Conservation (phyloP, 2,797 vertebrate species). For the Ambastaia sidthimunki region DNA sequence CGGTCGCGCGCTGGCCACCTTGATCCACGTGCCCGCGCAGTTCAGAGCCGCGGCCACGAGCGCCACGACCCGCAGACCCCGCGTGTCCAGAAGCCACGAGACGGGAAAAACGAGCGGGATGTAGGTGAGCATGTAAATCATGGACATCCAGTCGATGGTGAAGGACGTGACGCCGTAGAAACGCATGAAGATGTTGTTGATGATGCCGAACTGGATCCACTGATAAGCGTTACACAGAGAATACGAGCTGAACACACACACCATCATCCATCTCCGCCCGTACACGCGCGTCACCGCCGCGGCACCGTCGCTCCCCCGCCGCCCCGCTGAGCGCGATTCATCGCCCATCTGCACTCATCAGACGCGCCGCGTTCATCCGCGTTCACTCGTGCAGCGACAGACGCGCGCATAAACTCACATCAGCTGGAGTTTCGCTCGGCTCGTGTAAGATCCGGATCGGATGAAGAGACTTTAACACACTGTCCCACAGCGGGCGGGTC, state of each 20-base stretch:
- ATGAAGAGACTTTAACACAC: no score
- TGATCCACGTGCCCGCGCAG: constrained; percentile 90
- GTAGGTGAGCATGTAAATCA: constrained; percentile 94
- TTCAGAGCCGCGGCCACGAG: constrained; percentile 87
- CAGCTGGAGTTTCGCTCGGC: no score
- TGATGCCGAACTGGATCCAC: constrained; percentile 96
- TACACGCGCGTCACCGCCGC: no score
- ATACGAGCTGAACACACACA: constrained; percentile 88
- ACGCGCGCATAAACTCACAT: no score
- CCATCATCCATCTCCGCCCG: constrained; percentile 82
- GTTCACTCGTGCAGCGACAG: no score
- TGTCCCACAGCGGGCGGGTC: no score
- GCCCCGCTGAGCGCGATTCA: no score
- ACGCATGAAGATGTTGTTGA: constrained; percentile 86
- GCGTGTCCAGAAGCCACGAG: constrained; percentile 90
- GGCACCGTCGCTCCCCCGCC: no score
- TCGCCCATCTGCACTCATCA: no score
- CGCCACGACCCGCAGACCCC: constrained; percentile 86
- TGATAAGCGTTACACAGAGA: constrained; percentile 94
- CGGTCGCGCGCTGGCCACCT: constrained; percentile 85
- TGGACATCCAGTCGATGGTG: constrained; percentile 90
- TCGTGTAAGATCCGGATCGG: no score
- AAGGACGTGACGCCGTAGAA: constrained; percentile 85
- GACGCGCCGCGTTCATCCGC: no score
- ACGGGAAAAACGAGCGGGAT: constrained; percentile 93